Percentiles rank a stretch among this genome's conserved stretches.
These are phyloP conservation scores for Palythoa grandiflora DNA, from an alignment of 92 coral and sea anemone species.

Conservation along the genomic window DNA sequence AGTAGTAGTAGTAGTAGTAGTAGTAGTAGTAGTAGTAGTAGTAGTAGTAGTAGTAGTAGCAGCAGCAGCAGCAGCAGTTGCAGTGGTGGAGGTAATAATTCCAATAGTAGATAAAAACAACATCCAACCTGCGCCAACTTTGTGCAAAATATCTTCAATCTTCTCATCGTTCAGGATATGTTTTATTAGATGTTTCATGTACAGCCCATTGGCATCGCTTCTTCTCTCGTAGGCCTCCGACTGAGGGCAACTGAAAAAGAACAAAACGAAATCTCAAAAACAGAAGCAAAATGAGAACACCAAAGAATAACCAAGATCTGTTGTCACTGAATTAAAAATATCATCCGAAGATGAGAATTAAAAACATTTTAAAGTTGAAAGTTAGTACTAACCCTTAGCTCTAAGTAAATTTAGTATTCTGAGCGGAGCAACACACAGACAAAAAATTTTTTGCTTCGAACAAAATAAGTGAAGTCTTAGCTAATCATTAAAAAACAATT, in stretches of 20 bases:
- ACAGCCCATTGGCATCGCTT: slow-evolving; percentile 88
- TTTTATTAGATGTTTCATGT: slow-evolving; percentile 85
- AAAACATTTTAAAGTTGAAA: too few relatives aligned
- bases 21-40: neutral
- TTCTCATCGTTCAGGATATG: slow-evolving; percentile 78
- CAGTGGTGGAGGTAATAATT: neutral
- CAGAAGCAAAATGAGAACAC: too few relatives aligned
- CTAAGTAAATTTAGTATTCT: too few relatives aligned
- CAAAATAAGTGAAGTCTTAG: too few relatives aligned
- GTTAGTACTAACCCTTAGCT: too few relatives aligned
- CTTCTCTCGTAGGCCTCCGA: slow-evolving; percentile 91
- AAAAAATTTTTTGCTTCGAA: too few relatives aligned
- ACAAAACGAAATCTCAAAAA: neutral
- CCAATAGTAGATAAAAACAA: neutral
- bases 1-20: too few relatives aligned
- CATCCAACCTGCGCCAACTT: slow-evolving; percentile 79
- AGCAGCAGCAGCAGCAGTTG: neutral
- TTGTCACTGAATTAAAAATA: too few relatives aligned
- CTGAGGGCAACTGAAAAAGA: slow-evolving; percentile 80
- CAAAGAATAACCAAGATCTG: too few relatives aligned
- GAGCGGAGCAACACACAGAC: too few relatives aligned
- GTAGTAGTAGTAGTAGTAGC: neutral
- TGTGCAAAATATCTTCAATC: slow-evolving; percentile 86
- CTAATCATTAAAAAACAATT: too few relatives aligned
- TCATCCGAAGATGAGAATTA: too few relatives aligned